Evolutionary conservation across 2,797 vertebrate genomes (phyloP).

Genomic region (Lithobates pipiens): DNA sequence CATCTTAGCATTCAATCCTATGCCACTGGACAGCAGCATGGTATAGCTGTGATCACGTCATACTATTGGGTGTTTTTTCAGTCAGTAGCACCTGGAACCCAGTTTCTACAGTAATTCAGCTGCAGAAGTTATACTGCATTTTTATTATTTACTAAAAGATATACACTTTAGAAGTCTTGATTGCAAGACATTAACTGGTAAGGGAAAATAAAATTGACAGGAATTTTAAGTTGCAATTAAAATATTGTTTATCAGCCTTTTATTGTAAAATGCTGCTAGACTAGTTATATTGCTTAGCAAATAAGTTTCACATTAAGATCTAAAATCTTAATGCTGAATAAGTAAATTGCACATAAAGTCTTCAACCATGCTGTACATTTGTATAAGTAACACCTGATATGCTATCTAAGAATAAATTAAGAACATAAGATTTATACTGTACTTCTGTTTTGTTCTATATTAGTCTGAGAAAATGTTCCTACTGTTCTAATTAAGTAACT

Average conservation of each 20-base stretch:
- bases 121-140: too few relatives aligned
- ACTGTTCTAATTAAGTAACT: slow-evolving; percentile 13
- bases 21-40: too few relatives aligned
- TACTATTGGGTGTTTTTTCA: too few relatives aligned
- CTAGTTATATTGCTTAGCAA: neutral
- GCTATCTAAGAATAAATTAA: neutral
- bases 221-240: too few relatives aligned
- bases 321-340: neutral
- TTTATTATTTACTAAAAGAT: too few relatives aligned
- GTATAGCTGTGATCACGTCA: too few relatives aligned
- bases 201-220: neutral
- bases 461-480: neutral
- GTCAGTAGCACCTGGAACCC: too few relatives aligned
- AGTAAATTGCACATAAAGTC: neutral
- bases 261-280: neutral
- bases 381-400: neutral
- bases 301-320: neutral
- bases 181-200: too few relatives aligned
- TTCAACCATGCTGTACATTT: neutral
- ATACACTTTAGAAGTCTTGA: too few relatives aligned
- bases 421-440: neutral
- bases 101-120: too few relatives aligned
- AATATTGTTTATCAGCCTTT: neutral
- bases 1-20: too few relatives aligned
- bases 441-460: slow-evolving; percentile 12